Evolutionary conservation across 2,888 invertebrate genomes (phyloP).

Genomic region (Drosophila cyrtoloma): DNA sequence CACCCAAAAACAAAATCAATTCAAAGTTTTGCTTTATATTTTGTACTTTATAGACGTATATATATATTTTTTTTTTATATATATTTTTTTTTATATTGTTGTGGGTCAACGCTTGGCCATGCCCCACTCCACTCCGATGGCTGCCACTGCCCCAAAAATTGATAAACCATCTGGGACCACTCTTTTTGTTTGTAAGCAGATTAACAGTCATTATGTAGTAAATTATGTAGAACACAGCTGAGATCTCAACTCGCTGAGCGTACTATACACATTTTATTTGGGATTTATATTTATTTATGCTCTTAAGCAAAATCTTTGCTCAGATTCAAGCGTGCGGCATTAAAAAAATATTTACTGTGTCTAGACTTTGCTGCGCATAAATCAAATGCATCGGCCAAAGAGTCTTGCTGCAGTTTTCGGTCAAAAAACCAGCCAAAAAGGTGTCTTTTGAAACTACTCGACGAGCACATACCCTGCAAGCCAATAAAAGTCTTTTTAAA

Average conservation of each 20-base stretch:
- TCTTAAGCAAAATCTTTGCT: conserved; percentile 59
- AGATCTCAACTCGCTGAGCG: conserved; percentile 34
- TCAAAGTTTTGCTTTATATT: conserved; percentile 53
- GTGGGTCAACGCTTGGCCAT: conserved; percentile 49
- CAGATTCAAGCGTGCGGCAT: conserved; percentile 61
- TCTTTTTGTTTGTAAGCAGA: conserved; percentile 35
- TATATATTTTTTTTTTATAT: not conserved
- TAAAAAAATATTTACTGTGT: conserved; percentile 81
- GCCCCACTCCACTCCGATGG: not conserved
- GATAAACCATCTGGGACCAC: conserved; percentile 52
- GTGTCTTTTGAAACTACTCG: not conserved
- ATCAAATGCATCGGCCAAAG: conserved; percentile 71
- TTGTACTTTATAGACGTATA: not conserved
- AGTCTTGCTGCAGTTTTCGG: conserved; percentile 59
- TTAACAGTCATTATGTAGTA: conserved; percentile 64
- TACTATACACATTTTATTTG: conserved; percentile 68
- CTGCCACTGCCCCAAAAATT: conserved; percentile 4
- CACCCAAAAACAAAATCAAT: conserved; percentile 59
- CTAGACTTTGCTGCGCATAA: conserved; percentile 72
- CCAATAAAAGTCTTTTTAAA: not conserved
- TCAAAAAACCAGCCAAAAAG: conserved; percentile 26
- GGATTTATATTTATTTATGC: conserved; percentile 65
- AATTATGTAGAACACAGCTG: conserved; percentile 60
- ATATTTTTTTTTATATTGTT: conserved; percentile 11
- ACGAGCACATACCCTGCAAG: conserved; percentile 15